Base-by-base conservation (phyloP, 1,140 invertebrate genomes). In the Acromyrmex heyeri region DNA sequence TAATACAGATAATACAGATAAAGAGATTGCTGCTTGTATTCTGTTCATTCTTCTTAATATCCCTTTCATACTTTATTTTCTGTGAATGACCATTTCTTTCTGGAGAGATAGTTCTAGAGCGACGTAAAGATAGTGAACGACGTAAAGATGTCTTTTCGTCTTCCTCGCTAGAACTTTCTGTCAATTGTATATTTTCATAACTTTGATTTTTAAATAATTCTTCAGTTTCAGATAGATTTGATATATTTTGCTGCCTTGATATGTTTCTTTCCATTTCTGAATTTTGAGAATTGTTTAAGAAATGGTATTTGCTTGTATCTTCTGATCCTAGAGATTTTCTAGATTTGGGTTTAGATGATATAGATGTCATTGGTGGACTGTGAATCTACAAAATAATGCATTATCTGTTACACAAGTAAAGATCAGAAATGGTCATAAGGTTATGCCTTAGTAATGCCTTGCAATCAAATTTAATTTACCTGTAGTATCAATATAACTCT, bases 351-450 rank as follows among this genome's bases (percentile, higher is more conserved):
- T 0, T n/a, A 55, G 10, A 3, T 50, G n/a, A 48, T 34, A 2
- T 7, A 24, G 0, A 3, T 24, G 30, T 12, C 8, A 21, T 18
- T 34, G 27, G 7, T 34, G 6, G 21, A 16, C 53, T 14, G 14
- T 21, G 8, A 73, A 16, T 73, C 67, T 79, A n/a, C 8, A 69
- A 79, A 78, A 67, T 14, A 53, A 67, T 30, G n/a, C 4, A 50
- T 53, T 12, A n/a, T 12, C n/a, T 24, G 8, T 21, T 24, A 67
- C 6, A 67, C 8, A 2, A 53, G 2, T 34, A 38, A 16, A 24
- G 24, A 34, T 8, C 4, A 44, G 21, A 44, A 3, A 48, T 10
- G 0, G 0, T 48, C 5, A 4, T 48, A 62, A 24, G 24, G 24
- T 24, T 24, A 24, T 24, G 21, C 34, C 3, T 65, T 34, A 2